A percentile compares a stretch with the other conserved stretches of the same genome.
Conservation (phyloP, 2,888 invertebrate species). For the Eupsilia transversa region DNA sequence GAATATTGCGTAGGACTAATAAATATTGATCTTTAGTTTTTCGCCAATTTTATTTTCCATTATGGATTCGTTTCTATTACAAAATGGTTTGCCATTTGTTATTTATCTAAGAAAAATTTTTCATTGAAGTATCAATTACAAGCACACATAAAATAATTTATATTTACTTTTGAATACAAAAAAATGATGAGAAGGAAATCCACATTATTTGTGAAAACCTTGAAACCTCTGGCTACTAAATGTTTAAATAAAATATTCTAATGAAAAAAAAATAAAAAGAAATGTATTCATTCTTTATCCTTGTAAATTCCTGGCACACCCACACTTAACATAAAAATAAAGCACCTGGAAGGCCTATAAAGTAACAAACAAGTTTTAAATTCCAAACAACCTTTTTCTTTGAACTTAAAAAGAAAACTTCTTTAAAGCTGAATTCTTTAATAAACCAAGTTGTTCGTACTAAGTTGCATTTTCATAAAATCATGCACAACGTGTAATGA, state of each 20-base stretch:
- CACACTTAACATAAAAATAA: conserved; percentile 39
- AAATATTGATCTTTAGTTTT: conserved; percentile 7
- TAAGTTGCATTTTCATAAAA: conserved; percentile 54
- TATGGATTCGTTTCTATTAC: not conserved
- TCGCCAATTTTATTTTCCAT: conserved; percentile 15
- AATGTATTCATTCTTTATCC: conserved; percentile 6
- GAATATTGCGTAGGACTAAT: not conserved
- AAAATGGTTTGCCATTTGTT: conserved; percentile 2
- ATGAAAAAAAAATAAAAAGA: too few relatives aligned
- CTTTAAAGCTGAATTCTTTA: conserved; percentile 44
- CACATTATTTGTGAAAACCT: not conserved
- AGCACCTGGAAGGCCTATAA: conserved; percentile 17
- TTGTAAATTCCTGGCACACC: conserved; percentile 17
- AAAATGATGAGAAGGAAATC: not conserved
- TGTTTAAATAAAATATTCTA: conserved; percentile 3
- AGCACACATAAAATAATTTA: not conserved
- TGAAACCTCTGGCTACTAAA: not conserved
- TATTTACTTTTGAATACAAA: not conserved
- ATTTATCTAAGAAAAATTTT: not conserved
- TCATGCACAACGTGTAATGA: conserved; percentile 61
- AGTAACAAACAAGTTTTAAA: conserved; percentile 23
- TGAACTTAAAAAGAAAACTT: conserved; percentile 27
- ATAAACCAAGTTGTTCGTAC: conserved; percentile 44
- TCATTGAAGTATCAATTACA: too few relatives aligned
- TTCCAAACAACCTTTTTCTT: conserved; percentile 26